These are phyloP conservation scores for Cephus pygmeus DNA, from an alignment of 2,888 invertebrate genomes.

Conservation along the genomic window DNA sequence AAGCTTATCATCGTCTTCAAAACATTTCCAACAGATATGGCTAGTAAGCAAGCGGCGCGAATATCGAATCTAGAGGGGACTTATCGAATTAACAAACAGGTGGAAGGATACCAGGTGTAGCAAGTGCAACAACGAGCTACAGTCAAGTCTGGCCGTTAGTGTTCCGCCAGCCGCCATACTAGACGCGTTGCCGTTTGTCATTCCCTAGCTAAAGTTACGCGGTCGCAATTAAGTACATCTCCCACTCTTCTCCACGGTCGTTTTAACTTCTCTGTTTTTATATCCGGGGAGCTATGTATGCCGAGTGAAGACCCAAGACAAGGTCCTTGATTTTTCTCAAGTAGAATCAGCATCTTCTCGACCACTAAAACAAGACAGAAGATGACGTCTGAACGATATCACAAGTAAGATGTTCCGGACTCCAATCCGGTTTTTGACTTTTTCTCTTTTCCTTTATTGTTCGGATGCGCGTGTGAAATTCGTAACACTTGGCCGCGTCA, in stretches of 20 bases:
- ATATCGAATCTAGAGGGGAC: slow-evolving; percentile 17
- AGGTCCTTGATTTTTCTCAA: no score
- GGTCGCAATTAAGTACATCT: slow-evolving; percentile 18
- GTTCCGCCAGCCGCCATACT: slow-evolving; percentile 38
- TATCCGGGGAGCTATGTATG: no score
- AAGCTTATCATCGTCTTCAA: no score
- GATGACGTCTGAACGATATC: slow-evolving; percentile 62
- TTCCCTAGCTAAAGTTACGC: not conserved
- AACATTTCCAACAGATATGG: no score
- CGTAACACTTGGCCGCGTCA: slow-evolving; percentile 14
- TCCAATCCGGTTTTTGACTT: slow-evolving; percentile 16
- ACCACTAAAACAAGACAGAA: not conserved
- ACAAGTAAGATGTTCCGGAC: slow-evolving; percentile 54
- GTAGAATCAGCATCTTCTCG: not conserved
- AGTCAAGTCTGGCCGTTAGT: slow-evolving; percentile 20
- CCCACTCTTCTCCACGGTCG: slow-evolving; percentile 11
- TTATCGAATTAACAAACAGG: slow-evolving; percentile 35
- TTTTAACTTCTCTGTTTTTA: not conserved
- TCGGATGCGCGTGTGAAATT: slow-evolving; percentile 26
- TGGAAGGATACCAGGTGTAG: slow-evolving; percentile 12
- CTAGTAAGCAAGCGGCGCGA: no score
- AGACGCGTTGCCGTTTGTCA: slow-evolving; percentile 7
- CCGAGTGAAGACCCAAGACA: no score
- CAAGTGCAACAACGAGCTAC: slow-evolving; percentile 15
- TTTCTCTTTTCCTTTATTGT: slow-evolving; percentile 30